Evolutionary conservation across 2,888 invertebrate genomes (phyloP).

Genomic region (Lordiphosa andalusiaca): DNA sequence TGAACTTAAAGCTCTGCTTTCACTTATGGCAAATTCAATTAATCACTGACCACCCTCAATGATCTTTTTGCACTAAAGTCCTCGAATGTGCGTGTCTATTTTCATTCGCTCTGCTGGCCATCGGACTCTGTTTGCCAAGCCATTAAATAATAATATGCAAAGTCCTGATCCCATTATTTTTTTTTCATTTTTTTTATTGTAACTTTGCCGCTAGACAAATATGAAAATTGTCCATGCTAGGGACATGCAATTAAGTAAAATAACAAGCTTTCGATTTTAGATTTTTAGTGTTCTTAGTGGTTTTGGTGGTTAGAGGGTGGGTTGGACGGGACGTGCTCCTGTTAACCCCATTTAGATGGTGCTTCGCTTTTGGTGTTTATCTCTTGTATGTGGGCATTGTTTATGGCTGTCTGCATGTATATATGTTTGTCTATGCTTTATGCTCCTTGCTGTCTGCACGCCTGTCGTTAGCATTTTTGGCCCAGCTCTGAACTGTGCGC

Average conservation of each 20-base stretch:
- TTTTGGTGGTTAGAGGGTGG: not conserved
- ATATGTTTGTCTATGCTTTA: conserved; percentile 13
- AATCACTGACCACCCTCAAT: no score
- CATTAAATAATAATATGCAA: not conserved
- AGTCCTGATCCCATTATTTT: conserved; percentile 16
- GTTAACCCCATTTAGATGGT: conserved; percentile 30
- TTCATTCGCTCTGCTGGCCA: not conserved
- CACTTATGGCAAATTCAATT: no score
- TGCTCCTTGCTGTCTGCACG: conserved; percentile 9
- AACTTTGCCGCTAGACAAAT: conserved; percentile 21
- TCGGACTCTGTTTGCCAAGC: no score
- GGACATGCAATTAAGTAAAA: conserved; percentile 22
- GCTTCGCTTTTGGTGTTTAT: conserved; percentile 3
- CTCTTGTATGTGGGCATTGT: conserved; percentile 10
- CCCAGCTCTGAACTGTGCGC: conserved; percentile 15
- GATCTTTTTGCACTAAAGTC: no score
- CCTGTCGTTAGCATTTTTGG: conserved; percentile 29
- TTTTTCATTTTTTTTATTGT: not conserved
- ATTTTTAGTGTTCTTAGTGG: conserved; percentile 9
- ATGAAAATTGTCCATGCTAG: conserved; percentile 17
- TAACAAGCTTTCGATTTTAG: conserved; percentile 25
- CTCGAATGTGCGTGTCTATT: not conserved
- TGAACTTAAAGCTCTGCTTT: no score
- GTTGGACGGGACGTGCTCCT: conserved; percentile 2
- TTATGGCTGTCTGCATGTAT: conserved; percentile 14